These are phyloP conservation scores for Pilophorus perplexus DNA, from an alignment of 2,888 invertebrate genomes.

Conservation along the genomic window DNA sequence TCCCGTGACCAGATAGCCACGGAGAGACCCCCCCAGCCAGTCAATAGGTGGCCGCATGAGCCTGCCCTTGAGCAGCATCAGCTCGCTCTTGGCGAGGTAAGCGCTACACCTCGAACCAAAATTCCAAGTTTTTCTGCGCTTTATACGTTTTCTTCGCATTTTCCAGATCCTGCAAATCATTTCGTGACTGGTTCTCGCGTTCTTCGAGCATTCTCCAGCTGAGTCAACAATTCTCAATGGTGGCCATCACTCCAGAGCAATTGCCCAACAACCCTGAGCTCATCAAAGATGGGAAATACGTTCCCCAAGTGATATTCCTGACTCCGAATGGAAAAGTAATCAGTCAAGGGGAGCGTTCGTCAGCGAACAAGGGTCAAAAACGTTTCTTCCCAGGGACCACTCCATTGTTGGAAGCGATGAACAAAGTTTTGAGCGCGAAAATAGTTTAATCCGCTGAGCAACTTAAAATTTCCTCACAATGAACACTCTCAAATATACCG, in stretches of 20 bases:
- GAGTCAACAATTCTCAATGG: constrained; percentile 16
- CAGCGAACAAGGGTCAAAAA: constrained; percentile 17
- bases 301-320: constrained; percentile 32
- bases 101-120: not conserved
- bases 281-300: constrained; percentile 15
- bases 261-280: not conserved
- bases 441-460: too few species aligned
- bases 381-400: constrained; percentile 29
- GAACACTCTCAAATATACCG: too few species aligned
- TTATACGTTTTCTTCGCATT: not conserved
- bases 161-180: constrained; percentile 29
- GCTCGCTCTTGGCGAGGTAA: too few species aligned
- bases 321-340: constrained; percentile 3
- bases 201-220: constrained; percentile 12
- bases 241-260: constrained; percentile 8
- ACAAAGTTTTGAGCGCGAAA: constrained; percentile 5
- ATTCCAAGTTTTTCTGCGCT: not conserved
- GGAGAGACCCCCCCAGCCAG: too few species aligned
- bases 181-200: constrained; percentile 35
- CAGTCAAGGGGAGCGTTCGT: constrained; percentile 5
- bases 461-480: too few species aligned
- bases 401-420: constrained; percentile 21
- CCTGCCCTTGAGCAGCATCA: too few species aligned
- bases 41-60: too few species aligned
- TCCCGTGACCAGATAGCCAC: too few species aligned